Evolutionary conservation across 2,797 vertebrate species (phyloP), one percentile per base, ranked within the genome.

Genomic region (Orientallactaga sibirica): DNA sequence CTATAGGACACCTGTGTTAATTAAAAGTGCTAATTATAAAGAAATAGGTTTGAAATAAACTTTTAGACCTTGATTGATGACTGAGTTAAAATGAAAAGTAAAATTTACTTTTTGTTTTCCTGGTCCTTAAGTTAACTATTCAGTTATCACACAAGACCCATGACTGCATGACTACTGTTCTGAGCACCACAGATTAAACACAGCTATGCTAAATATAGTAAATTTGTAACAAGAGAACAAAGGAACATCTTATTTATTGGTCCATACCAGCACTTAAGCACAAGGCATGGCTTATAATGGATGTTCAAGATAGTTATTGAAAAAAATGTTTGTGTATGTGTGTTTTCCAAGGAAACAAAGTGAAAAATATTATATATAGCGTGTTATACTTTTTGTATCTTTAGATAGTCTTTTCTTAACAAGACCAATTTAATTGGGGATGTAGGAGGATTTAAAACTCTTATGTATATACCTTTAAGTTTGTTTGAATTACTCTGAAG

Each of bases 1-100:
- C 7, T 81, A 5, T 14, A 76, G 0, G 1, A 12, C 29, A 67
- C 10, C n/a, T 22, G n/a, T 1, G 3, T 48, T 33, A 58, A 7
- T 67, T 37, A 19, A 77, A 66, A 48, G 3, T 11, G 3, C 62
- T 74, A 90, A 82, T 10, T 10, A 33, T 16, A 33, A 1, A 7
- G 3, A 88, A 95, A 80, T 18, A 48, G 61, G 64, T 76, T 92
- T 90, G 71, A 78, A 85, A 64, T 66, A 12, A 18, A n/a, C 8
- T 77, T 4, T 83, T 62, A 16, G 27, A 22, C 19, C n/a, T 27
- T 22, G 18, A 62, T 64, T 79, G 62, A 76, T 67, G 67, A 41
- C 29, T 71, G 48, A 66, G 43, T 19, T 10, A 37, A 41, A 33
- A 14, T 25, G 5, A 20, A 12, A 55, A 22, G 25, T 83, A 41